These are phyloP conservation scores for Actinemys pallida DNA, from an alignment of 2,113 vertebrate genomes.

Conservation along the genomic window DNA sequence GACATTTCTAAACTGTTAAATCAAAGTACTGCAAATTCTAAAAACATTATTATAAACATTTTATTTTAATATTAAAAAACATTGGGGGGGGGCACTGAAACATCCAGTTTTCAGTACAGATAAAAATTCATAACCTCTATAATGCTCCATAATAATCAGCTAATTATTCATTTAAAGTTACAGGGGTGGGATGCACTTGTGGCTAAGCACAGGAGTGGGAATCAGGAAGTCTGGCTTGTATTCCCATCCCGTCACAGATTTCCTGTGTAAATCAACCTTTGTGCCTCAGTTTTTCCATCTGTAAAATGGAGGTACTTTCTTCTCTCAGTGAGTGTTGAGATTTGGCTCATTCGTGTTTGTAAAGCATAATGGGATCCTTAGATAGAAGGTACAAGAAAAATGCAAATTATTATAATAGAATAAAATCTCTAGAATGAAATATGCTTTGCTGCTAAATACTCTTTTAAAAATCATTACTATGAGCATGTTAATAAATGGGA, in stretches of 20 bases:
- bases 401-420: conserved; percentile 35
- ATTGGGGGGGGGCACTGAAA: neutral
- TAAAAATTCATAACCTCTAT: neutral
- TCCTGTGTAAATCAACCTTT: neutral
- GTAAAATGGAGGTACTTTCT: neutral
- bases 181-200: neutral
- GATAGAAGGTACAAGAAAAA: conserved; percentile 17
- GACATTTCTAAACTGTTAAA: neutral
- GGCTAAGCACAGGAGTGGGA: neutral
- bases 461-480: neutral
- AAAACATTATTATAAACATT: neutral
- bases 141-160: neutral
- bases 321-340: neutral
- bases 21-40: neutral
- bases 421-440: neutral
- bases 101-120: neutral
- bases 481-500: neutral
- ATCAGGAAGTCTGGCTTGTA: neutral
- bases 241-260: neutral
- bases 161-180: neutral
- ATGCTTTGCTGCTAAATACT: neutral
- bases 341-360: neutral
- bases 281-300: neutral
- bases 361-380: neutral
- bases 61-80: neutral